phyloP scores from a whole-genome alignment of 1,140 invertebrate genomes.

The Drosophila yakuba region DNA sequence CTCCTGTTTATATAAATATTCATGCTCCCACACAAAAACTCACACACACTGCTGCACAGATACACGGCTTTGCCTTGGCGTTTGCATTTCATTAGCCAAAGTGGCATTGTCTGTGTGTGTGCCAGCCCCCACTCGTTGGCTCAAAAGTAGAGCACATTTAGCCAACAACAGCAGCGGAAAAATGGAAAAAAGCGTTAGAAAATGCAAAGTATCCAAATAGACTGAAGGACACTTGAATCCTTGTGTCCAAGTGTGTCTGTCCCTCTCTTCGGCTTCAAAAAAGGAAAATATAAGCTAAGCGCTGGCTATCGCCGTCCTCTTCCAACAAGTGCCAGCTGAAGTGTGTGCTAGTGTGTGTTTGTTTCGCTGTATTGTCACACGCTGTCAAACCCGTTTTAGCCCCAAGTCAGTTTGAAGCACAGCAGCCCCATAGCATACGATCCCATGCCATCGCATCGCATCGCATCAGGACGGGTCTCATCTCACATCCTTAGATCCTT shows the following conservation, averaged over 20 bases:
- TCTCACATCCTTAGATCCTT: constrained; percentile 11
- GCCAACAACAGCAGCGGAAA: constrained; percentile 46
- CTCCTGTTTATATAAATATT: constrained; percentile 59
- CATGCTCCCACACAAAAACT: constrained; percentile 50
- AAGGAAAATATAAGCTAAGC: constrained; percentile 58
- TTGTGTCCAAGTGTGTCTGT: constrained; percentile 77
- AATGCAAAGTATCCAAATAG: constrained; percentile 83
- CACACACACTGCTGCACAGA: constrained; percentile 15
- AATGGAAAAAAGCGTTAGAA: constrained; percentile 49
- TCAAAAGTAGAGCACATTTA: constrained; percentile 81
- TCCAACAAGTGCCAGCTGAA: constrained; percentile 31
- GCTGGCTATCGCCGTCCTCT: constrained; percentile 25
- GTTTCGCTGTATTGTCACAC: constrained; percentile 64
- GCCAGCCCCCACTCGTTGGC: constrained; percentile 18
- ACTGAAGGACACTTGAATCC: constrained; percentile 79
- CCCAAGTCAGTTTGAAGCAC: constrained; percentile 62
- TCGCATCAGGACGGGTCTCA: background rate
- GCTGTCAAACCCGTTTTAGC: constrained; percentile 71
- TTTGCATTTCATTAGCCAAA: constrained; percentile 83
- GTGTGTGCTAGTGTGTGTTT: constrained; percentile 26
- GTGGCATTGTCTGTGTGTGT: constrained; percentile 66
- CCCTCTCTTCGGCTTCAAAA: constrained; percentile 40
- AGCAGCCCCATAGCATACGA: constrained; percentile 8
- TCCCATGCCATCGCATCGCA: background rate
- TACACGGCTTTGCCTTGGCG: constrained; percentile 58